Percentiles rank a stretch among this genome's conserved stretches.
phyloP scores from a whole-genome alignment of 1,140 invertebrate species.

The Drosophila sturtevanti region DNA sequence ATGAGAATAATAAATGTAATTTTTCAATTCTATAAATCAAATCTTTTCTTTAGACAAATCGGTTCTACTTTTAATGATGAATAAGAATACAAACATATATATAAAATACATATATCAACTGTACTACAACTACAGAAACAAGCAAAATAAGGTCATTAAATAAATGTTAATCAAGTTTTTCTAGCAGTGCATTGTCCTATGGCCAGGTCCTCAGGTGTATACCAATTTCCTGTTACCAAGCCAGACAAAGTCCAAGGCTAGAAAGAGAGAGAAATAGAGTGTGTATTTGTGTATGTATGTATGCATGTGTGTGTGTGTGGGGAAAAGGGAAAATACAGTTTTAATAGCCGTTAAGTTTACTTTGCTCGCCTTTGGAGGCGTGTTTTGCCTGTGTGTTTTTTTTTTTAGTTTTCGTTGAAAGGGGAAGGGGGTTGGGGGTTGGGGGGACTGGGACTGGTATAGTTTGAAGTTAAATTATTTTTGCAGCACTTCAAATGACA shows the following conservation, averaged over 20 bases:
- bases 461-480: conserved; percentile 51
- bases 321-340: background rate
- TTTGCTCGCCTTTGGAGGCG: conserved; percentile 36
- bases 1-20: no score
- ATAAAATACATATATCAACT: no score
- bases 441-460: background rate
- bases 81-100: no score
- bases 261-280: conserved; percentile 5
- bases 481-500: conserved; percentile 37
- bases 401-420: conserved; percentile 15
- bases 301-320: background rate
- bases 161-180: background rate
- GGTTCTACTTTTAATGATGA: no score
- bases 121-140: no score
- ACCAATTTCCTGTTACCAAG: conserved; percentile 49
- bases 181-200: background rate
- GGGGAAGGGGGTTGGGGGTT: background rate
- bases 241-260: conserved; percentile 41
- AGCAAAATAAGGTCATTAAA: no score
- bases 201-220: background rate
- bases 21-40: no score
- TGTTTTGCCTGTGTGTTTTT: conserved; percentile 18
- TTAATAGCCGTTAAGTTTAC: conserved; percentile 54
- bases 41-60: no score
- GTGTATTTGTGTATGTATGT: background rate